Conservation (phyloP, 2,797 vertebrate species). For the Macrochelys suwanniensis region DNA sequence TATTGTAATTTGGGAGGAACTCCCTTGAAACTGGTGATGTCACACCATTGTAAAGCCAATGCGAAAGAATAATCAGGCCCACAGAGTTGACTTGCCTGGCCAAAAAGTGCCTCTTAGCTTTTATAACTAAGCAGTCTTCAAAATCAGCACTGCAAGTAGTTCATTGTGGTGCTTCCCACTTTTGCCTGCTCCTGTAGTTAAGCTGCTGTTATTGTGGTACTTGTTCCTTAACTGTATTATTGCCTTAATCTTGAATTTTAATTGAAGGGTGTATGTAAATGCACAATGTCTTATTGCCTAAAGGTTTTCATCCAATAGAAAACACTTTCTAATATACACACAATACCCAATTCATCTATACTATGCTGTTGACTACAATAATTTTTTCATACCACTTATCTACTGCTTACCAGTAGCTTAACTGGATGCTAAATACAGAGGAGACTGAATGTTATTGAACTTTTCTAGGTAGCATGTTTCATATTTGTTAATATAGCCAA, state of each 20-base stretch:
- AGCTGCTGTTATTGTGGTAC: not conserved
- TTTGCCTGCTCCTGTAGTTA: not conserved
- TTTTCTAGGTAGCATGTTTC: constrained; percentile 36
- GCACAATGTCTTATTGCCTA: not conserved
- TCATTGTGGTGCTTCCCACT: fast-evolving
- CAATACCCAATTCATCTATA: not conserved
- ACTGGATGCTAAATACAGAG: not conserved
- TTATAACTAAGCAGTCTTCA: not conserved
- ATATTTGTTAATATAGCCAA: constrained; percentile 45
- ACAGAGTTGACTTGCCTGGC: not conserved
- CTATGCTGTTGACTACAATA: not conserved
- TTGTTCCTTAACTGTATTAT: fast-evolving
- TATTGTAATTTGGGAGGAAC: not conserved
- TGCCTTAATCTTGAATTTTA: not conserved
- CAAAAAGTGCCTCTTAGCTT: not conserved
- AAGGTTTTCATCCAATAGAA: not conserved
- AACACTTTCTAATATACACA: not conserved
- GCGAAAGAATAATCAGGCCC: not conserved
- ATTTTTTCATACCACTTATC: fast-evolving
- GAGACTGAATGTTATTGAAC: not conserved
- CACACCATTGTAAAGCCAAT: not conserved
- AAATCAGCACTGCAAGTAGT: fast-evolving
- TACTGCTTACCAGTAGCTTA: not conserved
- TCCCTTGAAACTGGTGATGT: not conserved
- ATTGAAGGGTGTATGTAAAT: not conserved